phyloP scores from a whole-genome alignment of 2,797 vertebrate genomes.

The Oreortyx pictus region DNA sequence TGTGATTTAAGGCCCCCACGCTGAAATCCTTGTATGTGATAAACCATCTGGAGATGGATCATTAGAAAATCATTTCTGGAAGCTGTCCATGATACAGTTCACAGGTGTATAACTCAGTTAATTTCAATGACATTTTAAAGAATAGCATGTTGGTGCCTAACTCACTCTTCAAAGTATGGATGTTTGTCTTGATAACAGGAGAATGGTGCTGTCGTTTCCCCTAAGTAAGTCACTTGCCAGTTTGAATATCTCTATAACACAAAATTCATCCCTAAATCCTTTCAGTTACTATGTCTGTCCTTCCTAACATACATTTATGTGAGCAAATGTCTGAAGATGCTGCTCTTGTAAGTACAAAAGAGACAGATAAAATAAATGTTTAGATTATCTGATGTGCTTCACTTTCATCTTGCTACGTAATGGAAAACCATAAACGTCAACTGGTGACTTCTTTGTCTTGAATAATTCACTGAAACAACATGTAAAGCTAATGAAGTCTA shows the following conservation, averaged over 20 bases:
- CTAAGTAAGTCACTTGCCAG: background rate
- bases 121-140: conserved; percentile 42
- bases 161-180: background rate
- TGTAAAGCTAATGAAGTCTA: background rate
- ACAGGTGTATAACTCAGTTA: conserved; percentile 22
- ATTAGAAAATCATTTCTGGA: conserved; percentile 33
- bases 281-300: background rate
- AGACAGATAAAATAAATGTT: background rate
- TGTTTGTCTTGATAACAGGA: background rate
- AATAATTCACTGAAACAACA: background rate
- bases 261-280: background rate
- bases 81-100: background rate
- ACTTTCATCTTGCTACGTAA: background rate
- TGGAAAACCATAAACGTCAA: background rate
- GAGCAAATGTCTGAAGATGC: background rate
- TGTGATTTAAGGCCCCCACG: background rate
- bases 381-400: background rate
- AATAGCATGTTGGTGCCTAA: background rate
- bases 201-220: background rate
- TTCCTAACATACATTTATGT: background rate
- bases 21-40: background rate
- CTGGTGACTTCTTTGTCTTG: background rate
- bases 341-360: background rate
- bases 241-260: background rate
- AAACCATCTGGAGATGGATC: conserved; percentile 39